phyloP scores from a whole-genome alignment of 2,113 vertebrate genomes.

The Ranitomeya variabilis region DNA sequence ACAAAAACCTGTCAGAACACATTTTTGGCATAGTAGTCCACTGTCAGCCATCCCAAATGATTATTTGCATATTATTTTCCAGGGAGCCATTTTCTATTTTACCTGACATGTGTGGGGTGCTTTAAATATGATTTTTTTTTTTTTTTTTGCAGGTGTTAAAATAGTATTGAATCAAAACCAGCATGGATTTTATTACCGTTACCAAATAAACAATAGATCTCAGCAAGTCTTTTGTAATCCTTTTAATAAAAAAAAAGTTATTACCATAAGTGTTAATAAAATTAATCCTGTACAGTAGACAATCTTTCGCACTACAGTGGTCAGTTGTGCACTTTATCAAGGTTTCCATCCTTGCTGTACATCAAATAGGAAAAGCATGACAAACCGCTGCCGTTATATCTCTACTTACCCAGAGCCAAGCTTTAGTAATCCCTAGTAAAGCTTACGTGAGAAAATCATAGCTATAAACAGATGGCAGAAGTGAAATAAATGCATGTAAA shows the following conservation, averaged over 20 bases:
- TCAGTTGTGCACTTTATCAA: background rate
- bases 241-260: conserved; percentile 19
- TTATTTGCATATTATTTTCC: too few relatives aligned
- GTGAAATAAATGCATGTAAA: conserved; percentile 73
- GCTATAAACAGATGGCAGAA: conserved; percentile 74
- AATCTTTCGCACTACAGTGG: background rate
- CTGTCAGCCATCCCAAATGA: too few relatives aligned
- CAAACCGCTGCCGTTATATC: conserved; percentile 1
- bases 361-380: background rate
- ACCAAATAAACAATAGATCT: background rate
- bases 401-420: conserved; percentile 67
- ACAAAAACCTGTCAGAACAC: too few relatives aligned
- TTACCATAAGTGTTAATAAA: conserved; percentile 20
- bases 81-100: too few relatives aligned
- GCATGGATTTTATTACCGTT: too few relatives aligned
- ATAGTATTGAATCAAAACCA: too few relatives aligned
- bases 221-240: background rate
- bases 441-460: conserved; percentile 73
- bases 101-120: too few relatives aligned
- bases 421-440: conserved; percentile 75
- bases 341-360: conserved; percentile 19
- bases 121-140: too few relatives aligned
- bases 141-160: too few relatives aligned
- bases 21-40: too few relatives aligned
- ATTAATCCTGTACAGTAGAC: background rate